phyloP scores from a whole-genome alignment of 2,888 invertebrate species.

The Bruchidius siliquastri region DNA sequence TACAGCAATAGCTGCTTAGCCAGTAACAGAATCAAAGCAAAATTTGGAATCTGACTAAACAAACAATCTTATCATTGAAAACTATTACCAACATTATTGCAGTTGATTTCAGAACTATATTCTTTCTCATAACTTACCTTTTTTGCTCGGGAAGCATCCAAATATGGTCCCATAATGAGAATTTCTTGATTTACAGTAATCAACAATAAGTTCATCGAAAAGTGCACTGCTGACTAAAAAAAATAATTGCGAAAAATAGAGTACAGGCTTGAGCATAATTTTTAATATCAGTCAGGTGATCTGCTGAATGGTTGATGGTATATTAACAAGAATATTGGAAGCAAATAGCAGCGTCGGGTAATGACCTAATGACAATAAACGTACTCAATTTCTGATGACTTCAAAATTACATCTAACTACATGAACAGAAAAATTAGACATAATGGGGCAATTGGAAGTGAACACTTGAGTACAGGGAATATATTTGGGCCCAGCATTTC shows the following conservation, averaged over 20 bases:
- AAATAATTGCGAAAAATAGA: not conserved
- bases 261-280: not conserved
- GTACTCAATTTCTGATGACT: not conserved
- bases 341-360: not conserved
- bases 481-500: too few species aligned
- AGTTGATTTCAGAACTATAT: too few species aligned
- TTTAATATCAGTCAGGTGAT: not conserved
- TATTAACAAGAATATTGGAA: not conserved
- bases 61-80: too few species aligned
- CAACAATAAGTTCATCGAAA: conserved; percentile 4
- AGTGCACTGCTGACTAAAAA: not conserved
- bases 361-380: too few species aligned
- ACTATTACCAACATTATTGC: too few species aligned
- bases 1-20: too few species aligned
- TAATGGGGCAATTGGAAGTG: not conserved
- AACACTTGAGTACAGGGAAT: not conserved
- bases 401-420: not conserved
- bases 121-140: too few species aligned
- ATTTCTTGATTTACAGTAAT: conserved; percentile 8
- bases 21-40: too few species aligned
- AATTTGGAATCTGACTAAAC: too few species aligned
- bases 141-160: conserved; percentile 4
- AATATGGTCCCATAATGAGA: conserved; percentile 7
- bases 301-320: not conserved
- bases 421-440: not conserved